These are phyloP conservation scores for Watersipora subatra DNA, from an alignment of 1,140 invertebrate species.

Conservation along the genomic window DNA sequence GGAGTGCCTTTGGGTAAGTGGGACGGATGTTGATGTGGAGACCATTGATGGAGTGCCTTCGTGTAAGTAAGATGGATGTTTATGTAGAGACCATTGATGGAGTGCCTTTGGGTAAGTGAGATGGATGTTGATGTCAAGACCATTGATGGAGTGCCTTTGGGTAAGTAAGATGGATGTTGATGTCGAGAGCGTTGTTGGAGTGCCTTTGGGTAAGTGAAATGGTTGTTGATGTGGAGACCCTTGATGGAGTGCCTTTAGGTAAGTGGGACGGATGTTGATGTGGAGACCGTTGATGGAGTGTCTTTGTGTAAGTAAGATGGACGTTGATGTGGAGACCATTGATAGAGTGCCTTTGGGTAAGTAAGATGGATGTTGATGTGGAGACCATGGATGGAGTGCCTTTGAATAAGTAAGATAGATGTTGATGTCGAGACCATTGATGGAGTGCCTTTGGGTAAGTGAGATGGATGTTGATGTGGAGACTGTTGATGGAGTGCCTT, in stretches of 20 bases:
- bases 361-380: constrained; percentile 20
- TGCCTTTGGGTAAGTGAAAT: constrained; percentile 28
- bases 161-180: constrained; percentile 21
- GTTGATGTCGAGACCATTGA: constrained; percentile 25
- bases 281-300: constrained; percentile 25
- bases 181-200: constrained; percentile 23
- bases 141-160: constrained; percentile 27
- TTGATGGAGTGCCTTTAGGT: constrained; percentile 29
- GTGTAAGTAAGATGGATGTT: constrained; percentile 22
- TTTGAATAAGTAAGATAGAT: constrained; percentile 26
- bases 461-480: constrained; percentile 18
- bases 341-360: constrained; percentile 28
- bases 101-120: constrained; percentile 30
- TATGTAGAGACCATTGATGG: constrained; percentile 24
- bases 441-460: constrained; percentile 25
- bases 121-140: constrained; percentile 20
- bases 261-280: constrained; percentile 19
- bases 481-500: constrained; percentile 27
- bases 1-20: constrained; percentile 25
- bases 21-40: constrained; percentile 18
- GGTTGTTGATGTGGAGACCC: constrained; percentile 19
- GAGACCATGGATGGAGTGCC: constrained; percentile 27
- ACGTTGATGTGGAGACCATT: constrained; percentile 20
- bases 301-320: constrained; percentile 26
- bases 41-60: constrained; percentile 29